Evolutionary conservation across 37 sponge, comb jelly and placozoan species (phyloP).

Genomic region (Tethya wilhelma): DNA sequence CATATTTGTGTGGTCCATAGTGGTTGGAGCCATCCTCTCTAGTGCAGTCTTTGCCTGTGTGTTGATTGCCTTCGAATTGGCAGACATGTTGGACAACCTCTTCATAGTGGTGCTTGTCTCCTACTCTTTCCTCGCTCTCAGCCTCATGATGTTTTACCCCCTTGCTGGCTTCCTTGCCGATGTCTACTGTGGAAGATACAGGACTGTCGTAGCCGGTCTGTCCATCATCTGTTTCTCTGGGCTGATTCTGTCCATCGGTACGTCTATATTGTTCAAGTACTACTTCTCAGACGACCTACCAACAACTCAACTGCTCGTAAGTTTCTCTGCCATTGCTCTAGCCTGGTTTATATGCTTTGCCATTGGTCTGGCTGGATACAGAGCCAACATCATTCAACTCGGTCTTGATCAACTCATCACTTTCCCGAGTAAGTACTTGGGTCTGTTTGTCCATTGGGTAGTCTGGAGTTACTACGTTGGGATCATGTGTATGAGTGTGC

Average conservation of each 20-base stretch:
- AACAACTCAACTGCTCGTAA: no score
- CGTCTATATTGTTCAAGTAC: no score
- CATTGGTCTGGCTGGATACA: background rate
- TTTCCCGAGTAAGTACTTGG: background rate
- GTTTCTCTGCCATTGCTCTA: no score
- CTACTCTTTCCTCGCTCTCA: background rate
- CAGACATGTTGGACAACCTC: no score
- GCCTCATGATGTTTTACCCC: background rate
- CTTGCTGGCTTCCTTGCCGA: background rate
- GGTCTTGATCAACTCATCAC: conserved; percentile 16
- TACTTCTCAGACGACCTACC: no score
- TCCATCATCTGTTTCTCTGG: background rate
- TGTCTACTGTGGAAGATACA: background rate
- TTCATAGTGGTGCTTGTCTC: no score
- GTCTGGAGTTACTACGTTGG: conserved; percentile 4
- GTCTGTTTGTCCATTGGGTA: conserved; percentile 21
- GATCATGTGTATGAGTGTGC: background rate
- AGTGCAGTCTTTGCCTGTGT: no score
- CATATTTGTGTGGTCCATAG: no score
- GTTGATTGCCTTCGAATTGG: no score
- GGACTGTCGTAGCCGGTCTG: background rate
- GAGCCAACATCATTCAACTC: conserved; percentile 11
- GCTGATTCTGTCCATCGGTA: no score
- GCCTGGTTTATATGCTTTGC: background rate
- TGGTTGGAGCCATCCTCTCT: no score